Evolutionary conservation across 1,140 invertebrate genomes (phyloP), one percentile per base, ranked within the genome.

Genomic region (Schlechtendalia chinensis): DNA sequence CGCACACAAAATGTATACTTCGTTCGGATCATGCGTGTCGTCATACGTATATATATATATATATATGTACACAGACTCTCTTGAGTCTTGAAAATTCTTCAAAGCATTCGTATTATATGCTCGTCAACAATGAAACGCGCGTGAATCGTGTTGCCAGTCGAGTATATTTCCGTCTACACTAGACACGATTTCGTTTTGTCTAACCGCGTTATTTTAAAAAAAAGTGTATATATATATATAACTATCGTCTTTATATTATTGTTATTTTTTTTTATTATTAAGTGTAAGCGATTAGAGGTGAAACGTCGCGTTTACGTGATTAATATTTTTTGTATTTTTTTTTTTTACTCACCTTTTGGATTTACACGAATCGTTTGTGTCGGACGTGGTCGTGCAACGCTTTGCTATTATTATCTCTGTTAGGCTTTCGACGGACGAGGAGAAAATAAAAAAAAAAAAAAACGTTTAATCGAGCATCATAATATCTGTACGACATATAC

Each of bases 121-220:
- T 5, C 45, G 45, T 69, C 45, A 69, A 69, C 67, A 50, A 69
- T 67, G 39, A 69, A 47, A 10, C 45, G 67, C 29, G 11, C 63
- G 32, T 69, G 67, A 69, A 50, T 69, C 67, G 45, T 69, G 67
- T 69, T 47, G 1, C 16, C 12, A 50, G 67, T 69, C 67, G 47
- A 69, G 45, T 45, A 69, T 69, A 50, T 27, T 69, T 24, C 65
- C 45, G 22, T 50, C n/a, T 3, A n/a, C 16, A n/a, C 22, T 50
- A 75, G 72, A 75, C 74, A 77, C 74, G 74, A 77, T 59, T 77
- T 77, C 17, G 50, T 77, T 77, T 77, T 77, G 54, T 77, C 54
- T 22, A 58, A 69, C 39, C 22, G 56, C 54, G 16, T 74, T 47
- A 22, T 47, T 47, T 12, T 19, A 16, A 39, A 65, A 65, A 39